Percentiles rank a stretch among this genome's conserved stretches.
These are phyloP conservation scores for Ibycter americanus DNA, from an alignment of 2,797 vertebrate genomes.

Conservation along the genomic window DNA sequence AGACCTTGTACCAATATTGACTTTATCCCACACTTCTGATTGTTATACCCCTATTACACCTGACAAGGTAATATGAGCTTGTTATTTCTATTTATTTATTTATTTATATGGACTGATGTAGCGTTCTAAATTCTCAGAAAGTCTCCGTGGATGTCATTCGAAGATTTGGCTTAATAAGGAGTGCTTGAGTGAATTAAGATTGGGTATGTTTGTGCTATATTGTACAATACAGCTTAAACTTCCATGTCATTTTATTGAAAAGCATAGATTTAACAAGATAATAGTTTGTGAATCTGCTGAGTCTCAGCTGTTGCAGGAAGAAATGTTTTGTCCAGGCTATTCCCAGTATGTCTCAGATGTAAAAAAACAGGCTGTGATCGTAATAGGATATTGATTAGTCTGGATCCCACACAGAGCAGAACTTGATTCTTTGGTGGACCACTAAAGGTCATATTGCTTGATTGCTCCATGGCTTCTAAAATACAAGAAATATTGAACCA, in stretches of 20 bases:
- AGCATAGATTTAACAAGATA: neutral
- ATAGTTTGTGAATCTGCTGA: neutral
- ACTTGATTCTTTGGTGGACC: slow-evolving; percentile 85
- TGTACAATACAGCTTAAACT: neutral
- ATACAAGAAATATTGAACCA: slow-evolving; percentile 71
- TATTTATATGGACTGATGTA: neutral
- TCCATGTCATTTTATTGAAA: neutral
- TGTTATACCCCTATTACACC: neutral
- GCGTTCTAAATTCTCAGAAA: neutral
- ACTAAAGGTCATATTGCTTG: slow-evolving; percentile 89
- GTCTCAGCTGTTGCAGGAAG: slow-evolving; percentile 9
- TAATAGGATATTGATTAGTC: slow-evolving; percentile 99
- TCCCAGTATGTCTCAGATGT: slow-evolving; percentile 78
- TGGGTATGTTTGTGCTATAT: neutral
- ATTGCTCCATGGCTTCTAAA: slow-evolving; percentile 79
- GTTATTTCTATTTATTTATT: neutral
- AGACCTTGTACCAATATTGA: neutral
- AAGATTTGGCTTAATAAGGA: neutral
- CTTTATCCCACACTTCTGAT: neutral
- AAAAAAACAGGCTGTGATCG: slow-evolving; percentile 80
- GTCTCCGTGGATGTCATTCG: neutral
- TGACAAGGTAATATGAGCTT: neutral
- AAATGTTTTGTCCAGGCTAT: neutral
- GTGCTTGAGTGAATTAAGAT: neutral
- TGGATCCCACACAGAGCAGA: slow-evolving; percentile 83